Base-by-base conservation (phyloP, 1,140 invertebrate species). In the Chironomus tepperi region DNA sequence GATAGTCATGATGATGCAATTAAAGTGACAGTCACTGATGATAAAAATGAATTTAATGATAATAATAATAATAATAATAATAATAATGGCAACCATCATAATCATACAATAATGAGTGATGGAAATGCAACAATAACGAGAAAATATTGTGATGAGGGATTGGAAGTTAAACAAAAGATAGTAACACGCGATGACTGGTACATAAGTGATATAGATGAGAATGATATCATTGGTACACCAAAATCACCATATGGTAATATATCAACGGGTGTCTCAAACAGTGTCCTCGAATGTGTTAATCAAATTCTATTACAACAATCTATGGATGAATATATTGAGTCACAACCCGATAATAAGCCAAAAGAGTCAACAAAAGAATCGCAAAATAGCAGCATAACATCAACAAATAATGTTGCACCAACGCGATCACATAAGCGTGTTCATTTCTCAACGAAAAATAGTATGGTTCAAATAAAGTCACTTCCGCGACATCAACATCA, bases 241-340 rank as follows among this genome's bases (percentile, higher is more conserved):
- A 76, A 81, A 82, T 5, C 82, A 81, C 76, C 84, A 82, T 76
- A 75, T 78, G 76, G 79, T 84, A 77, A 83, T 86, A 34, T 34
- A 34, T 76, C 15, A 76, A 64, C 15, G 74, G 79, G 15, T 80
- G 81, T 75, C 87, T 90, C 73, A 90, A 90, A 80, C 89, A 89
- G 0, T 70, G 89, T 90, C 2, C 79, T 90, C 9, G 88, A 90
- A 78, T 90, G 89, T 78, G 89, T 90, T 73, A 90, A 90, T 80
- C 87, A 88, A 78, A 82, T 82, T 42, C 65, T 82, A 19, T 74
- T 82, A 7, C 80, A 82, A 74, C 81, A 81, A 73, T 81, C 80
- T 6, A 81, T 82, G 79, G 81, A 82, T 70, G 81, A 73, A 8
- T 42, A 16, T 42, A 73, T 34, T 7, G 42, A 73, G 9, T 42